Evolutionary conservation across 1,140 invertebrate genomes (phyloP), one percentile per base, ranked within the genome.

Genomic region (Latrodectus geometricus): DNA sequence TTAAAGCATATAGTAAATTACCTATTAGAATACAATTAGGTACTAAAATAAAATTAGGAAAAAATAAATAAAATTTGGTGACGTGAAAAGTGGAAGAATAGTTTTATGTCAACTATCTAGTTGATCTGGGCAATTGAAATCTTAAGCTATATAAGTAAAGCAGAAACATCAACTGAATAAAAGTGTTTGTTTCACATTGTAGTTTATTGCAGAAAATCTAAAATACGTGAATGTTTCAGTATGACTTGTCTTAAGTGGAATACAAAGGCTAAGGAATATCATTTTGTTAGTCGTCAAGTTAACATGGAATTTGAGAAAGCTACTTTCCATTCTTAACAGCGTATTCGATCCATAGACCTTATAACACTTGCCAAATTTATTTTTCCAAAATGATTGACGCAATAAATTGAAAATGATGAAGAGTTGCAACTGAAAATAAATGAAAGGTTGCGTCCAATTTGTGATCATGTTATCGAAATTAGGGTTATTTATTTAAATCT

Each of bases 41-140:
- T n/a, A n/a, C n/a, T n/a, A n/a, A n/a, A n/a, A n/a, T n/a, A n/a
- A n/a, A n/a, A n/a, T n/a, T n/a, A n/a, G n/a, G n/a, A n/a, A n/a
- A n/a, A n/a, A n/a, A n/a, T n/a, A n/a, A n/a, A n/a, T n/a, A n/a
- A n/a, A n/a, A n/a, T n/a, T n/a, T n/a, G n/a, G n/a, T n/a, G n/a
- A n/a, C n/a, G n/a, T n/a, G n/a, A n/a, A n/a, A n/a, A n/a, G n/a
- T n/a, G n/a, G n/a, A n/a, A n/a, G n/a, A n/a, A n/a, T n/a, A n/a
- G n/a, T 80, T 80, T 23, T 80, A 70, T 17, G 66, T 80, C 9
- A 66, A 80, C 21, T 69, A 80, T 54, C 66, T 80, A 35, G 50
- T 70, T 1, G 68, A 69, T 7, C n/a, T 23, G 21, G 21, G 17
- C 4, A 20, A n/a, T 69, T 69, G 20, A 7, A 69, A 69, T 69